Evolutionary conservation across 92 coral and sea anemone genomes (phyloP), one percentile per base, ranked within the genome.

Genomic region (Nematostella vectensis): DNA sequence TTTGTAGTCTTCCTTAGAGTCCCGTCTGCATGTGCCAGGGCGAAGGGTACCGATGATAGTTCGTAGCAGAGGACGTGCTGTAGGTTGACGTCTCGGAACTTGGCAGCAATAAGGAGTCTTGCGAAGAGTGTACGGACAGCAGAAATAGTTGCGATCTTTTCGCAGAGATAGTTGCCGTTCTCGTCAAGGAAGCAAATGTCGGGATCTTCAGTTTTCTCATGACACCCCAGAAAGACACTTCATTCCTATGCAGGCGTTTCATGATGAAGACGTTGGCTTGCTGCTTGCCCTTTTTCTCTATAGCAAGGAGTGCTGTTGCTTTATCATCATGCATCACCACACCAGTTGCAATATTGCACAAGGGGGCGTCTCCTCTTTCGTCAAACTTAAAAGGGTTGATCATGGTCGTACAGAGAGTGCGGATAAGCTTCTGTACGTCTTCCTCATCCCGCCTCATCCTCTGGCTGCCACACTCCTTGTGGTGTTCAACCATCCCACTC

Each of bases 301-400:
- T 6, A 6, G 15, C 44, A 31, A 80, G 26, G 22, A 80, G 69
- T 25, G 40, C 49, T n/a, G 62, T 65, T 23, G 72, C 55, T 1
- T 31, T 20, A 27, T 80, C 78, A 30, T 37, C 37, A 24, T 77
- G 82, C 63, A 74, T 57, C 17, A 68, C 54, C 27, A 57, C 31
- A 8, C 82, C 88, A 68, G 88, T 67, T 20, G 81, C 70, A 17
- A 68, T 67, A 59, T 79, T 80, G 22, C 49, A 31, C 57, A 74
- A 40, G 20, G 50, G 75, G 25, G 67, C 67, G 20, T 79, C 75
- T 24, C 47, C 74, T 58, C 3, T 29, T 31, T 67, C 71, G 61
- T 48, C 49, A 53, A 72, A 30, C 25, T 68, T 75, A 49, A 65
- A 79, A 28, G 80, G 86, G 61, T 72, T 79, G 50, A 70, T 42